A percentile compares a stretch with the other conserved stretches of the same genome.
Evolutionary conservation across 2,797 vertebrate species (phyloP).

Genomic region (Heliangelus exortis): DNA sequence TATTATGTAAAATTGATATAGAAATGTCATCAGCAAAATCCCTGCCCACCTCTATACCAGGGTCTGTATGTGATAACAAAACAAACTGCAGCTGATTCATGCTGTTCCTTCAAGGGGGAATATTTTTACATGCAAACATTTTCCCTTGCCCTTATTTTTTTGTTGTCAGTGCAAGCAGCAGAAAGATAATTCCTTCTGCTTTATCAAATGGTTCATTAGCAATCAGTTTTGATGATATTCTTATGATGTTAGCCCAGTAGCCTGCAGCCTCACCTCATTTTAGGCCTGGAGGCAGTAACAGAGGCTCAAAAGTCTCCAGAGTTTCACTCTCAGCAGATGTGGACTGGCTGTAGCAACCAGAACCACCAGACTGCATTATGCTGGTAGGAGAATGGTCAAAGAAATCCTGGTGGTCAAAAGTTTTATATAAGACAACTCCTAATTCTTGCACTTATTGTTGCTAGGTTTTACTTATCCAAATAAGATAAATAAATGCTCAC

Average conservation of each 20-base stretch:
- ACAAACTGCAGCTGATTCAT: neutral
- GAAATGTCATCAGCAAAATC: neutral
- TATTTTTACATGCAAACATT: neutral
- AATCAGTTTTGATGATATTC: neutral
- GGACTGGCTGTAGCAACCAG: neutral
- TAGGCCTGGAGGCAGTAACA: neutral
- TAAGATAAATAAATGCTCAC: neutral
- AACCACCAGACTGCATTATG: neutral
- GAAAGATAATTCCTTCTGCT: neutral
- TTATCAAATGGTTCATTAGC: slow-evolving; percentile 52
- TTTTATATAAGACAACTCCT: neutral
- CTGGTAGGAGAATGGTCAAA: neutral
- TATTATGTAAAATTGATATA: neutral
- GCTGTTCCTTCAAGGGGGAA: neutral
- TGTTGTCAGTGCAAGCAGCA: neutral
- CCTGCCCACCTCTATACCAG: neutral
- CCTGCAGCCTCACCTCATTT: neutral
- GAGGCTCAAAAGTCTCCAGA: neutral
- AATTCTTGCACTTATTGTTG: neutral
- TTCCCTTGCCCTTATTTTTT: neutral
- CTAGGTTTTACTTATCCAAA: neutral
- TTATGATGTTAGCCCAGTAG: neutral
- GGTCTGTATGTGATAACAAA: neutral
- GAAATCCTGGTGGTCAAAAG: neutral
- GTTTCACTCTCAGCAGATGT: neutral